These are phyloP conservation scores for Cnemophilus loriae DNA, from an alignment of 2,113 vertebrate genomes.

Conservation along the genomic window DNA sequence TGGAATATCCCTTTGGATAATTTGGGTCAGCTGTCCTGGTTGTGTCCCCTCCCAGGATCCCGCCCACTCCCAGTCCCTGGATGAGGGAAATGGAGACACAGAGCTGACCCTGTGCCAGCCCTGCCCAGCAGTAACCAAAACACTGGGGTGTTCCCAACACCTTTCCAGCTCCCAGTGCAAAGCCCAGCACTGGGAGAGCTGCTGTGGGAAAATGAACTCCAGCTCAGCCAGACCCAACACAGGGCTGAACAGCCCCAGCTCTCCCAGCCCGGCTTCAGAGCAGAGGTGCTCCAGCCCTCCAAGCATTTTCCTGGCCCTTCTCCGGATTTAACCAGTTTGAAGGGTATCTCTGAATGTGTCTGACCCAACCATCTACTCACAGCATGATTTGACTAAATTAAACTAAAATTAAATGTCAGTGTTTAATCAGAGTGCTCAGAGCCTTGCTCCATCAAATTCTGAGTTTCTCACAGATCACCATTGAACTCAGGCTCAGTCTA, in stretches of 20 bases:
- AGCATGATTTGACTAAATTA: neutral
- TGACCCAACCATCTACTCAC: neutral
- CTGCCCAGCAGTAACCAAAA: neutral
- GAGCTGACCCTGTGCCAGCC: neutral
- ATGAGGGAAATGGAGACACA: neutral
- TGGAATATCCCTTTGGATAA: neutral
- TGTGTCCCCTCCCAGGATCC: neutral
- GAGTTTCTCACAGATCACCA: neutral
- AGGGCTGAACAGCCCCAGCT: neutral
- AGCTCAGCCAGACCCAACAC: neutral
- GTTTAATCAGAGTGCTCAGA: neutral
- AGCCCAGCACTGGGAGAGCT: neutral
- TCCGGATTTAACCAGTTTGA: neutral
- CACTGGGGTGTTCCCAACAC: neutral
- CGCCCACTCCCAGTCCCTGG: too few relatives aligned
- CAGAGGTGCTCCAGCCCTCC: neutral
- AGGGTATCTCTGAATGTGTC: neutral
- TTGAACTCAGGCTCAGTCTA: neutral
- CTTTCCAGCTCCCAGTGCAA: neutral
- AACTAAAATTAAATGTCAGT: neutral
- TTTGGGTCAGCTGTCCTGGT: too few relatives aligned
- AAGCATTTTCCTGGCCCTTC: neutral
- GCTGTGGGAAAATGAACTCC: too few relatives aligned
- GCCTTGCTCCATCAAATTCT: neutral
- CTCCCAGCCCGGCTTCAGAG: neutral